These are phyloP conservation scores for Carcharodon carcharias DNA, from an alignment of 2,797 vertebrate genomes.

Conservation along the genomic window DNA sequence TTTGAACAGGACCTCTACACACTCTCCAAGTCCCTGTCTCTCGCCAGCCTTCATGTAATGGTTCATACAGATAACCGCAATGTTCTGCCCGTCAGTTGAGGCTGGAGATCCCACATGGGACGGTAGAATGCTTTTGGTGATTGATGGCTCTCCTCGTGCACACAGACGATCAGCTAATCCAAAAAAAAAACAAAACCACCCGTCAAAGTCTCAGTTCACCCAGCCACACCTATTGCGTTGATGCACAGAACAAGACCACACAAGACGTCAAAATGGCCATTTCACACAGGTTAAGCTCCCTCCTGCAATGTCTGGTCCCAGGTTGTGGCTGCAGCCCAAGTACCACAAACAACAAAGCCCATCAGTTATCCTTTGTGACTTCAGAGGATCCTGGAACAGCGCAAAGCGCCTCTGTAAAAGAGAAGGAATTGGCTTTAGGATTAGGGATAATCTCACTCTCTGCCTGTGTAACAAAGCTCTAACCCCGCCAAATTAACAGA, in stretches of 20 bases:
- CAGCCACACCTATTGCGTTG: not conserved
- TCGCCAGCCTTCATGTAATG: not conserved
- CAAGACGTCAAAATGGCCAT: not conserved
- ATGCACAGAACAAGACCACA: not conserved
- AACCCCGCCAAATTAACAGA: not conserved
- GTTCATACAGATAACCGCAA: not conserved
- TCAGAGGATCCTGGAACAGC: not conserved
- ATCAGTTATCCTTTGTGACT: not conserved
- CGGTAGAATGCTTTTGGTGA: not conserved
- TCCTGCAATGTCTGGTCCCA: not conserved
- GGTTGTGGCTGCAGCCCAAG: not conserved
- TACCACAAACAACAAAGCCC: not conserved
- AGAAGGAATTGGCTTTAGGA: not conserved
- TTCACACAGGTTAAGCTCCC: not conserved
- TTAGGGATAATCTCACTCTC: not conserved
- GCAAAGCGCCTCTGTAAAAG: not conserved
- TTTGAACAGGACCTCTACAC: not conserved
- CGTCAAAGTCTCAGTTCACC: not conserved
- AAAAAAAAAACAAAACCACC: not conserved
- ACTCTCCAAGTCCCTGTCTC: not conserved
- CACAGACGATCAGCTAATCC: not conserved
- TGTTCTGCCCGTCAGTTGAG: not conserved
- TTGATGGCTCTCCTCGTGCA: not conserved
- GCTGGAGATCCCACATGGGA: not conserved
- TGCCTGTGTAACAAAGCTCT: not conserved